Evolutionary conservation across 2,888 invertebrate species (phyloP), one percentile per base, ranked within the genome.

Genomic region (Parapristionchus giblindavisi): DNA sequence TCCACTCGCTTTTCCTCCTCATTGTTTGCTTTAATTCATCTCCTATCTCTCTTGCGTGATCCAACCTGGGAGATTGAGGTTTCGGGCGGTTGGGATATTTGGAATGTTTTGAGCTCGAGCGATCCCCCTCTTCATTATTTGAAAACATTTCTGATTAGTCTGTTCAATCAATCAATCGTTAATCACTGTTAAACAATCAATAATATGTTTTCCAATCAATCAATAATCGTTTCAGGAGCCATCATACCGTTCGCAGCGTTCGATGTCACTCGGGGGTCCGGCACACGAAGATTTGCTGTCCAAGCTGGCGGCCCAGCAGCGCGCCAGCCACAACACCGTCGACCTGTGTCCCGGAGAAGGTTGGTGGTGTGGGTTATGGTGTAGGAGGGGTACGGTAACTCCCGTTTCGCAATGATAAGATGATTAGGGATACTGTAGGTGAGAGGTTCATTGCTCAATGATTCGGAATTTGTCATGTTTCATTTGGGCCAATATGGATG

Each of bases 221-320:
- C 8, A 1, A 3, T 68, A 29, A 34, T 65, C 63, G 38, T 74
- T 77, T 36, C 48, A 82, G 83, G 79, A 84, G 75, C 51, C 72
- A 51, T 61, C 66, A 17, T 84, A 84, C 77, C 83, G 87, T 36
- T 82, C 81, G 38, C 86, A 86, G 74, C 83, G 87, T 24, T 84
- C 84, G 43, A 87, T 87, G 87, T 84, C 84, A 3, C 80, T 87
- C 51, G 87, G 87, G 17, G 86, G 87, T 1, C 84, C 87, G 6
- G 85, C 85, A 17, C 87, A 87, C 76, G 87, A 87, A 77, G 82
- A 84, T 58, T 81, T 87, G 51, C 79, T 87, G 79, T 79, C 82
- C 27, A 76, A 75, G 54, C 21, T 65, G 38, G 54, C 40, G 1
- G 52, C 71, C 38, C 48, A 65, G 66, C 24, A 61, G 48, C 66